phyloP scores from a whole-genome alignment of 2,113 vertebrate genomes.

The Chloroceryle aenea region DNA sequence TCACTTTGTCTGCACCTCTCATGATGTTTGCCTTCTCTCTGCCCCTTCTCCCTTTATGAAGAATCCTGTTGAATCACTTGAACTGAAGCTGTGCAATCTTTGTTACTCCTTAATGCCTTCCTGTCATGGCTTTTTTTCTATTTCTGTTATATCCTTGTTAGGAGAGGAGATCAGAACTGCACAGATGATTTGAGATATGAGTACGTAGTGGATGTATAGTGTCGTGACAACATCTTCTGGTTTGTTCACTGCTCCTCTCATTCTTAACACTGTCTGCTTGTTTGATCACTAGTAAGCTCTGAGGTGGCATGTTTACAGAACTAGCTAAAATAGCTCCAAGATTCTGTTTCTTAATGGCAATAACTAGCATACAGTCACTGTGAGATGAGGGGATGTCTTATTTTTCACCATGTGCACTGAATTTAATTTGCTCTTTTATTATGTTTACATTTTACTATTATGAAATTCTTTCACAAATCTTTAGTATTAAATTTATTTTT shows the following conservation, averaged over 20 bases:
- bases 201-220: not conserved
- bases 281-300: not conserved
- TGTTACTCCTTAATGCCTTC: not conserved
- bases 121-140: not conserved
- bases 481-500: not conserved
- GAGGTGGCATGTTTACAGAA: not conserved
- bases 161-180: not conserved
- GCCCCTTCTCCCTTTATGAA: not conserved
- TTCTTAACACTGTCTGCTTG: not conserved
- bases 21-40: not conserved
- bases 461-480: not conserved
- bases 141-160: not conserved
- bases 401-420: not conserved
- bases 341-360: not conserved
- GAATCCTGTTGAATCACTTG: not conserved
- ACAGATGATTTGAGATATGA: not conserved
- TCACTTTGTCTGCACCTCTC: not conserved
- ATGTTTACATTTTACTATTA: not conserved
- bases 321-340: not conserved
- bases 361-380: not conserved
- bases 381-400: not conserved
- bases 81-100: not conserved
- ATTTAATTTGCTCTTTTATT: not conserved
- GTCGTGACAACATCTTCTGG: not conserved
- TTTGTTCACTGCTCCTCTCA: not conserved